phyloP scores from a whole-genome alignment of 2,888 invertebrate species.

The Villa cingulata region DNA sequence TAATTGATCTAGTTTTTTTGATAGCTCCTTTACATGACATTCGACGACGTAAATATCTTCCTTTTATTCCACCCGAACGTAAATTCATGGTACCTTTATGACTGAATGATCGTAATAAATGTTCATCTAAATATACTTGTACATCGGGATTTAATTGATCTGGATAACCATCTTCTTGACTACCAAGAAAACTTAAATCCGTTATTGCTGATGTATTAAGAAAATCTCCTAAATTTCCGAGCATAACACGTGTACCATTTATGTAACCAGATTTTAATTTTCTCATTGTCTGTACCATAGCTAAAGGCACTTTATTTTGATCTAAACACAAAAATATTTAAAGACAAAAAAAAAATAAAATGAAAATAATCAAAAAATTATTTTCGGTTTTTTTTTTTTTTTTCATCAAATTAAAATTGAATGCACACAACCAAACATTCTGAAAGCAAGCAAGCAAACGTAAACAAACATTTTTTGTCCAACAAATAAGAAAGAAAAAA shows the following conservation, averaged over 20 bases:
- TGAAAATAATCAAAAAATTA: no score
- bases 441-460: no score
- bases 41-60: constrained; percentile 49
- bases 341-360: constrained; percentile 1
- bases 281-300: constrained; percentile 95
- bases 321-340: constrained; percentile 42
- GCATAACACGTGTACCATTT: constrained; percentile 92
- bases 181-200: constrained; percentile 88
- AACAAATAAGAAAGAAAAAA: no score
- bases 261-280: constrained; percentile 97
- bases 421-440: no score
- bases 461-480: no score
- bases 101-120: constrained; percentile 65
- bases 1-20: constrained; percentile 84
- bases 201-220: constrained; percentile 95
- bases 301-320: constrained; percentile 79
- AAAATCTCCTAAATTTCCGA: constrained; percentile 91
- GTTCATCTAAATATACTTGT: constrained; percentile 75
- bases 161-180: constrained; percentile 83
- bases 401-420: no score
- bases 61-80: constrained; percentile 40
- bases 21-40: constrained; percentile 89
- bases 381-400: no score
- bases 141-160: constrained; percentile 73
- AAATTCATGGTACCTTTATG: constrained; percentile 53